Evolutionary conservation across 2,888 invertebrate species (phyloP).

Genomic region (Drosophila mulleri): DNA sequence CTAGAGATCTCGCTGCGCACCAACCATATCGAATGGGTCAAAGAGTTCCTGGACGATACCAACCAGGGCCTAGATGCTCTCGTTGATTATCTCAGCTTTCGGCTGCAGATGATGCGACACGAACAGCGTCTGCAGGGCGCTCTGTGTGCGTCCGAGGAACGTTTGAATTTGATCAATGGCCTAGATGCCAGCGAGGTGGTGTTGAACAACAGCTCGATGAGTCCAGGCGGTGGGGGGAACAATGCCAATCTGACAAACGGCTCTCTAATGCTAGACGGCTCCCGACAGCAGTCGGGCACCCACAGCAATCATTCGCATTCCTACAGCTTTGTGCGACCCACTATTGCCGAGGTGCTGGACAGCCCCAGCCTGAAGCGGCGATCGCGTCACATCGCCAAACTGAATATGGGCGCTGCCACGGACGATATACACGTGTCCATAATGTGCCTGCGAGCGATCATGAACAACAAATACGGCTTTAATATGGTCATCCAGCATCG

Average conservation of each 20-base stretch:
- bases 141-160: constrained; percentile 91
- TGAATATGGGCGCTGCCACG: constrained; percentile 97
- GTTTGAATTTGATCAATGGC: constrained; percentile 86
- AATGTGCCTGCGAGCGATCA: constrained; percentile 99
- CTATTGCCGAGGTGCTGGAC: constrained; percentile 88
- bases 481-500: constrained; percentile 99
- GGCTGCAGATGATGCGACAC: constrained; percentile 96
- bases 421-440: constrained; percentile 99
- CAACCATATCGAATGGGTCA: constrained; percentile 99
- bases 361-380: constrained; percentile 90
- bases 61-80: constrained; percentile 98
- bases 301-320: constrained; percentile 54
- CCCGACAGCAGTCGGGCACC: constrained; percentile 45
- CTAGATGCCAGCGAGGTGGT: constrained; percentile 61
- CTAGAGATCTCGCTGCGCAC: constrained; percentile 99
- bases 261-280: constrained; percentile 68
- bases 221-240: constrained; percentile 73
- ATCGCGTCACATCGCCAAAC: constrained; percentile 93
- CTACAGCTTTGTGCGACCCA: constrained; percentile 86
- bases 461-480: constrained; percentile 99
- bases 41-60: constrained; percentile 98
- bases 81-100: constrained; percentile 98
- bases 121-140: constrained; percentile 93
- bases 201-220: constrained; percentile 84
- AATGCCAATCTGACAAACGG: constrained; percentile 57